Conservation (phyloP, 2,113 vertebrate species). For the Limanda limanda region DNA sequence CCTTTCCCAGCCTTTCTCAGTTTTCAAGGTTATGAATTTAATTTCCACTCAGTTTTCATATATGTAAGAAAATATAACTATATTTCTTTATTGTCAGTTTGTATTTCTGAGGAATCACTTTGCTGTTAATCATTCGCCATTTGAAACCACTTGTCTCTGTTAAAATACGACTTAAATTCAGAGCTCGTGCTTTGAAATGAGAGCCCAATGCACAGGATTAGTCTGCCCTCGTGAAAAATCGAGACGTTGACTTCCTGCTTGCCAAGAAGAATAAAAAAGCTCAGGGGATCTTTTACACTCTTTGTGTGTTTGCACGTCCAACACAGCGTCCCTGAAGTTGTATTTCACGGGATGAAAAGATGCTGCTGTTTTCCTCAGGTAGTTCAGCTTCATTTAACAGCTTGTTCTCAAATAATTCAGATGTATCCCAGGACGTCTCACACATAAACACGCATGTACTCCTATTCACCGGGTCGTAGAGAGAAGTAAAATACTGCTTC, state of each 20-base stretch:
- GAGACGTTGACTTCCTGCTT: conserved; percentile 15
- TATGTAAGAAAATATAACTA: not conserved
- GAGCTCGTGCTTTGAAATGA: not conserved
- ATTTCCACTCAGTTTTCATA: conserved; percentile 9
- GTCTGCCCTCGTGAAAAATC: not conserved
- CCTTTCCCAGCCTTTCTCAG: not conserved
- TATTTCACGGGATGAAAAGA: conserved; percentile 45
- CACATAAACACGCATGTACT: not conserved
- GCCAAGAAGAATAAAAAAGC: conserved; percentile 42
- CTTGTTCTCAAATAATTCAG: conserved; percentile 52
- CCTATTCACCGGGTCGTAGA: not conserved
- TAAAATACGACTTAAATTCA: conserved; percentile 3
- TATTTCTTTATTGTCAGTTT: not conserved
- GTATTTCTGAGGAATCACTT: conserved; percentile 27
- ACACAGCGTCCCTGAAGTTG: conserved; percentile 39
- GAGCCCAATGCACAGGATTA: not conserved
- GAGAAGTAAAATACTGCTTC: no score
- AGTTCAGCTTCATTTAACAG: conserved; percentile 45
- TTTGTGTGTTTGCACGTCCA: conserved; percentile 32
- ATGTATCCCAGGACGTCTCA: conserved; percentile 34
- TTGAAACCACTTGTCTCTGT: conserved; percentile 12
- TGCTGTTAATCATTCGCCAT: conserved; percentile 13
- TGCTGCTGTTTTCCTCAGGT: conserved; percentile 28
- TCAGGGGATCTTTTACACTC: conserved; percentile 40
- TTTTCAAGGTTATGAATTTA: conserved; percentile 11